Evolutionary conservation across 2,888 invertebrate genomes (phyloP).

Genomic region (Drosophila quinaria): DNA sequence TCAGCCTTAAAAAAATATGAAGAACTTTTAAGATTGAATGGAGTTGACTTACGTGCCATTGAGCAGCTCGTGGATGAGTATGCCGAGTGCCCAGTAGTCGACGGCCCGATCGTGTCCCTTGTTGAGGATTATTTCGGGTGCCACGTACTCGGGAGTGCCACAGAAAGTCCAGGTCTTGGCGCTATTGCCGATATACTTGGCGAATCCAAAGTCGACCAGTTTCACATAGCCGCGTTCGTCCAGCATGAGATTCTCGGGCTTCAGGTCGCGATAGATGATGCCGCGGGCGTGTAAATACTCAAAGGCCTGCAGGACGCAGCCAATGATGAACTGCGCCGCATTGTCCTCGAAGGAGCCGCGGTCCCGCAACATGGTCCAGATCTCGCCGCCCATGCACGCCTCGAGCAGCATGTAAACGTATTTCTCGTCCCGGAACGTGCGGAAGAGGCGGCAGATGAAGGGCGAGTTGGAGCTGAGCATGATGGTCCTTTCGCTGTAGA

Average conservation of each 20-base stretch:
- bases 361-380: constrained; percentile 96
- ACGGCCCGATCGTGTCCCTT: constrained; percentile 92
- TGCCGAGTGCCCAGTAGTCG: constrained; percentile 97
- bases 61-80: constrained; percentile 94
- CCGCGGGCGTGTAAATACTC: constrained; percentile 94
- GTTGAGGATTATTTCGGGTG: constrained; percentile 96
- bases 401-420: constrained; percentile 98
- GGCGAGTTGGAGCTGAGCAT: constrained; percentile 89
- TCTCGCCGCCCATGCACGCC: constrained; percentile 96
- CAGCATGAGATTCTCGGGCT: constrained; percentile 97
- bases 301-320: constrained; percentile 96
- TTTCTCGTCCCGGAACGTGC: constrained; percentile 95
- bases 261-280: constrained; percentile 95
- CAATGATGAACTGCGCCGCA: constrained; percentile 94
- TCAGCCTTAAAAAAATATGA: too few species aligned
- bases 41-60: constrained; percentile 90
- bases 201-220: constrained; percentile 97
- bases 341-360: constrained; percentile 93
- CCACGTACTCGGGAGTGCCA: constrained; percentile 97
- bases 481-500: constrained; percentile 94
- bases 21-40: too few species aligned
- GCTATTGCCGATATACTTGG: constrained; percentile 92
- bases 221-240: constrained; percentile 95
- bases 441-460: constrained; percentile 90
- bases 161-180: constrained; percentile 98